phyloP scores from a whole-genome alignment of 2,113 vertebrate genomes.

The Rhineura floridana region DNA sequence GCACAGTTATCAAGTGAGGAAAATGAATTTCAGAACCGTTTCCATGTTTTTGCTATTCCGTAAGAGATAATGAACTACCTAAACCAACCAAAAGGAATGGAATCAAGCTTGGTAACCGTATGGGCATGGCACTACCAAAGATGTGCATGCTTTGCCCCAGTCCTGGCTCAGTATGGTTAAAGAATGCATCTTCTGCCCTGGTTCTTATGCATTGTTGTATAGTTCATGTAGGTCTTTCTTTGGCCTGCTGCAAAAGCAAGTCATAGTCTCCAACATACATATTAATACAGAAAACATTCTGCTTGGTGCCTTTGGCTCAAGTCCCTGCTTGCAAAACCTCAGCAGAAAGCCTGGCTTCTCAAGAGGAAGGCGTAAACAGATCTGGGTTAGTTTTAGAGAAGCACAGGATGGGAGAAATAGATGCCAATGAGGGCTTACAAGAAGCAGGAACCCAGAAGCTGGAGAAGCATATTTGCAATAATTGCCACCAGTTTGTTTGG shows the following conservation, averaged over 20 bases:
- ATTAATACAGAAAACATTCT: slow-evolving; percentile 30
- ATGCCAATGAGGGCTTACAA: background rate
- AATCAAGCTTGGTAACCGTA: background rate
- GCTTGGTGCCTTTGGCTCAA: slow-evolving; percentile 12
- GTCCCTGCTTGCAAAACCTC: slow-evolving; percentile 9
- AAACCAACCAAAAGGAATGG: background rate
- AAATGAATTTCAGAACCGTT: no score
- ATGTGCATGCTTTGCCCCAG: background rate
- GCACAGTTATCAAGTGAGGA: no score
- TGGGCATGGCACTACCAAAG: background rate
- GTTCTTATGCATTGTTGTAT: background rate
- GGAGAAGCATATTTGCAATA: background rate
- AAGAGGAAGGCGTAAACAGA: slow-evolving; percentile 4
- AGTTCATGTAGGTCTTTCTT: background rate
- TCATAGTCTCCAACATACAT: background rate
- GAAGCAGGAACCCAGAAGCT: background rate
- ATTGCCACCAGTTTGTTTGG: slow-evolving; percentile 1
- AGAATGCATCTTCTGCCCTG: background rate
- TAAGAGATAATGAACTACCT: no score
- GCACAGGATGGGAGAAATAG: background rate
- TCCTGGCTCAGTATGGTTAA: background rate
- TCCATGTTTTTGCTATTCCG: no score
- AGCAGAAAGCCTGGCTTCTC: slow-evolving; percentile 20
- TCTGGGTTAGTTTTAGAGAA: background rate
- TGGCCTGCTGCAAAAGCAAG: background rate